Conservation (phyloP, 2,113 vertebrate genomes). For the Psittacula cyanocephala region DNA sequence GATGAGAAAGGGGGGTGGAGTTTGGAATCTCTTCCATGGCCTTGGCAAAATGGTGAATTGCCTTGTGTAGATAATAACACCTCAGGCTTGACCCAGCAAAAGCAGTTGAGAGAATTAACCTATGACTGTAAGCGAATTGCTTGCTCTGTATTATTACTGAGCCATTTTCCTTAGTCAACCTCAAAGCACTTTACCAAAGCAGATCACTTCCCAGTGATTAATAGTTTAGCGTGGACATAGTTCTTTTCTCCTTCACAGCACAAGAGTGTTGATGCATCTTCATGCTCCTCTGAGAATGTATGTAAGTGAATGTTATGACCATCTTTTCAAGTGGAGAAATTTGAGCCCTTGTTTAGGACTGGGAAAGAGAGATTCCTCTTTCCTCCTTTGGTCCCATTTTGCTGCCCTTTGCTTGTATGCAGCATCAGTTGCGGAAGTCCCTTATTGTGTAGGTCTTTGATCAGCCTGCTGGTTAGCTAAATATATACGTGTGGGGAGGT, state of each 20-base stretch:
- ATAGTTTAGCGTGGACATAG: not conserved
- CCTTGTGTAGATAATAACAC: not conserved
- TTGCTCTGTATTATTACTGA: constrained; percentile 16
- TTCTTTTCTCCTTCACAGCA: constrained; percentile 4
- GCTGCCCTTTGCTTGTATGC: not conserved
- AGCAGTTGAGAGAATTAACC: constrained; percentile 28
- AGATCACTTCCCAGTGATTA: constrained; percentile 20
- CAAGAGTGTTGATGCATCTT: not conserved
- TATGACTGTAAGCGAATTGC: not conserved
- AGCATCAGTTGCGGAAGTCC: not conserved
- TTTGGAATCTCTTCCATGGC: not conserved
- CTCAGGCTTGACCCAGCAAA: constrained; percentile 8
- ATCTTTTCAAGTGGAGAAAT: not conserved
- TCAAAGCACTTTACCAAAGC: constrained; percentile 28
- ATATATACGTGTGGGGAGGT: constrained; percentile 62
- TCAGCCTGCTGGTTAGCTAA: constrained; percentile 51
- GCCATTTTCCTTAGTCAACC: constrained; percentile 23
- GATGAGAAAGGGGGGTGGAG: not conserved
- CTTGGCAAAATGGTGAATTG: constrained; percentile 15
- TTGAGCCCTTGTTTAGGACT: not conserved
- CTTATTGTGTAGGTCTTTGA: constrained; percentile 33
- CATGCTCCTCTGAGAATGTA: not conserved
- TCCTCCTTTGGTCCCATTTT: not conserved
- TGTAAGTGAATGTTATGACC: not conserved
- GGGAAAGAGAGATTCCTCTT: not conserved